Percentiles rank a stretch among this genome's conserved stretches.
These are phyloP conservation scores for Plutella xylostella DNA, from an alignment of 2,888 invertebrate species.

Conservation along the genomic window DNA sequence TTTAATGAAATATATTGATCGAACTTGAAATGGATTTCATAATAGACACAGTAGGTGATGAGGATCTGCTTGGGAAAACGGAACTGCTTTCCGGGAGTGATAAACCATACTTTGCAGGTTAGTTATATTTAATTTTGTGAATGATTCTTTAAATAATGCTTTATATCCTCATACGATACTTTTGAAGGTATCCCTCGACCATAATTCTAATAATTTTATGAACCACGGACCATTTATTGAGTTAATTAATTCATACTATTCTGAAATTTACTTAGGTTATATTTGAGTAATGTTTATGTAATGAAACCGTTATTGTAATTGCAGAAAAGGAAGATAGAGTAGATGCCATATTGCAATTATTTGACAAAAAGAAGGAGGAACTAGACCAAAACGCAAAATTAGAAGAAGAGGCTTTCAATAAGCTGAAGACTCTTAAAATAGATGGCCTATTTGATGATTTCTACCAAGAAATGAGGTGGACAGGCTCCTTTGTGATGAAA, in stretches of 20 bases:
- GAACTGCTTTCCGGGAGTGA: conserved; percentile 39
- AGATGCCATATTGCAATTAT: conserved; percentile 37
- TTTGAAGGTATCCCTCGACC: too few species aligned
- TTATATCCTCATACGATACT: too few species aligned
- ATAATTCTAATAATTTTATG: too few species aligned
- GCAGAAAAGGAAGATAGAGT: conserved; percentile 43
- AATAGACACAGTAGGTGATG: conserved; percentile 67
- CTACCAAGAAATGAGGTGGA: conserved; percentile 55
- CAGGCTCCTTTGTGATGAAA: conserved; percentile 32
- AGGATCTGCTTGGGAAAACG: conserved; percentile 42
- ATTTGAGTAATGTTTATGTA: background rate
- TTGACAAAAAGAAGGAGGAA: conserved; percentile 45
- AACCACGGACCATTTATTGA: too few species aligned
- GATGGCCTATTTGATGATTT: conserved; percentile 46
- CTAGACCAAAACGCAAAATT: conserved; percentile 32
- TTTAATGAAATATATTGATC: background rate
- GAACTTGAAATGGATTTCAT: conserved; percentile 62
- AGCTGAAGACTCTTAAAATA: conserved; percentile 41
- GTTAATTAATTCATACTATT: too few species aligned
- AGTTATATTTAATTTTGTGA: too few species aligned
- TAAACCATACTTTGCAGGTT: conserved; percentile 50
- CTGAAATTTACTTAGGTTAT: too few species aligned
- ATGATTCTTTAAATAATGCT: too few species aligned
- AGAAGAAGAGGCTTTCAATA: conserved; percentile 40
- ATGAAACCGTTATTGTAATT: conserved; percentile 12